Evolutionary conservation across 2,888 invertebrate species (phyloP), one percentile per base, ranked within the genome.

Genomic region (Xylocampa areola): DNA sequence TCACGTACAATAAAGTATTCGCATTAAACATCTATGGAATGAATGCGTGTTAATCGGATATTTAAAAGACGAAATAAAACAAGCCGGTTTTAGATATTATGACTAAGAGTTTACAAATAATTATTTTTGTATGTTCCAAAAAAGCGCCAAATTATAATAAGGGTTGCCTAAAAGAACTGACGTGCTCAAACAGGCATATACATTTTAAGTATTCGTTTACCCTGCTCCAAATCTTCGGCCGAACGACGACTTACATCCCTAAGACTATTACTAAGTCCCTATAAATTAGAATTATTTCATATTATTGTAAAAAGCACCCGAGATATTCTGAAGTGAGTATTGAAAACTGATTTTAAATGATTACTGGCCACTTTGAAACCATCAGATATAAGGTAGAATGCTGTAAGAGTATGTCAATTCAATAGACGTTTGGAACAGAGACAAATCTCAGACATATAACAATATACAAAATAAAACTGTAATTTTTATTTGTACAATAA

Each of bases 401-500:
- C 7, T 49, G 29, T 44, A 45, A 48, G 45, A 40, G 25, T 53
- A 49, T 40, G 29, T 21, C 49, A 37, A 13, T 30, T 40, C 10
- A 25, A 35, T 21, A 48, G 3, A 57, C 11, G 29, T 16, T 49
- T 21, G 8, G 47, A 36, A 54, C 41, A 49, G 44, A 41, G 33
- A 44, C 30, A 41, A 19, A 16, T 40, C 36, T 6, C 8, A 11
- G 17, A 25, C 17, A 33, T 36, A 27, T 30, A 47, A 54, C n/a
- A 45, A 39, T 49, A 27, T 32, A n/a, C 14, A 47, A 51, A 52
- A 39, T 11, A 19, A 23, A 36, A 25, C 44, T 52, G 35, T 21
- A 33, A 60, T 52, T 61, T 67, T 54, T 43, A 47, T 66, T 68
- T 66, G 37, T 66, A 66, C 63, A 66, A 41, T 41, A 37, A 39